Percentiles rank a stretch among this genome's conserved stretches.
Conservation (phyloP, 2,888 invertebrate genomes). For the Drosophila atroscutellata region DNA sequence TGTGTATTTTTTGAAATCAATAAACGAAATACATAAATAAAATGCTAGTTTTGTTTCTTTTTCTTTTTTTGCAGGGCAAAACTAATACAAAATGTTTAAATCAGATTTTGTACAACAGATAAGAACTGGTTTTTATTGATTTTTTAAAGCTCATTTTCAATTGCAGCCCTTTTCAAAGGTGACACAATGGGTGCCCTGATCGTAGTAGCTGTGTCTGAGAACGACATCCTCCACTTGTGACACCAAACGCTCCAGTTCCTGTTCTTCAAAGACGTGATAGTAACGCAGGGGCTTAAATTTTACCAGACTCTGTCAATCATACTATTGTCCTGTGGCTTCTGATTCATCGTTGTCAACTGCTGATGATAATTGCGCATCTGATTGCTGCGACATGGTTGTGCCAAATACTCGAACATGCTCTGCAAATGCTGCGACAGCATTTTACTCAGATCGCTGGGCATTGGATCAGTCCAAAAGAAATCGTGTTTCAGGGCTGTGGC, state of each 20-base stretch:
- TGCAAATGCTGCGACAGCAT: constrained; percentile 96
- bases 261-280: constrained; percentile 96
- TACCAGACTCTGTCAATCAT: constrained; percentile 95
- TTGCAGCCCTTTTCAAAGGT: constrained; percentile 86
- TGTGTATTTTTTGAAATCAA: constrained; percentile 77
- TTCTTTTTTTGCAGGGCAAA: background rate
- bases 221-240: constrained; percentile 85
- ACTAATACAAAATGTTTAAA: background rate
- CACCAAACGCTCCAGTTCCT: constrained; percentile 91
- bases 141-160: background rate
- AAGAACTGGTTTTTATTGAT: background rate
- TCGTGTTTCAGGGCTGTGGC: constrained; percentile 98
- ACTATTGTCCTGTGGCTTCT: constrained; percentile 91
- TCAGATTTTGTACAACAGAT: background rate
- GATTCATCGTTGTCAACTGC: constrained; percentile 85
- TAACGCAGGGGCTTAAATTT: constrained; percentile 87
- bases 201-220: constrained; percentile 92
- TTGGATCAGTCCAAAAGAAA: constrained; percentile 99
- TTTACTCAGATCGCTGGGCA: constrained; percentile 95
- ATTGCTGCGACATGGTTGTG: constrained; percentile 90
- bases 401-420: constrained; percentile 98
- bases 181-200: constrained; percentile 98
- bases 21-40: constrained; percentile 64
- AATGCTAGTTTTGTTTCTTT: background rate
- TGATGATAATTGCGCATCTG: constrained; percentile 90